These are phyloP conservation scores for Sphinx pinastri DNA, from an alignment of 2,888 invertebrate genomes.

Conservation along the genomic window DNA sequence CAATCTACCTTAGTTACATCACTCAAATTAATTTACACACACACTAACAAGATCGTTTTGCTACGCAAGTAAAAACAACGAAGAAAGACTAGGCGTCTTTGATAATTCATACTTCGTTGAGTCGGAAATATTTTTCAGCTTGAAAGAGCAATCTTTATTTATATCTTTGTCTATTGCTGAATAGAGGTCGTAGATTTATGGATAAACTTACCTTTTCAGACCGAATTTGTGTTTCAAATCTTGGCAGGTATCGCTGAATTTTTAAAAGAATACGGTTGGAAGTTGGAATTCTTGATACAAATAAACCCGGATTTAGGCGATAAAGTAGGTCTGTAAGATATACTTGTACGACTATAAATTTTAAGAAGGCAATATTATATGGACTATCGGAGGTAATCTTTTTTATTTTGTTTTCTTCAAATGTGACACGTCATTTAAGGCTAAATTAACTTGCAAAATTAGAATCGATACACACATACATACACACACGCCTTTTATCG, in stretches of 20 bases:
- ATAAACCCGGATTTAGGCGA: neutral
- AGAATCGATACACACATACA: too few relatives aligned
- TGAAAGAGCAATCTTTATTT: conserved; percentile 7
- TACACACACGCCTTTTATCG: too few relatives aligned
- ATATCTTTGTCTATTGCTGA: neutral
- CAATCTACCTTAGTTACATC: too few relatives aligned
- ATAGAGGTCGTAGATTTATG: neutral
- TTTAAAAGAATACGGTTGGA: neutral
- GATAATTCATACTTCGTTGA: conserved; percentile 17
- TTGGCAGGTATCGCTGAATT: neutral
- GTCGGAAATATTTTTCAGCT: conserved; percentile 9
- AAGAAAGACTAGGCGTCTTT: conserved; percentile 5
- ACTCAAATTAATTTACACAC: neutral
- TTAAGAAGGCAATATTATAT: too few relatives aligned
- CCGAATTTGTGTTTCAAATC: neutral
- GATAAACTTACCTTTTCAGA: neutral
- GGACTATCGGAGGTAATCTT: too few relatives aligned
- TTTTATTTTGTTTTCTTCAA: too few relatives aligned
- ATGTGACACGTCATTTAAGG: too few relatives aligned
- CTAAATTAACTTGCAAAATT: too few relatives aligned
- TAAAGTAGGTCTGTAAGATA: neutral
- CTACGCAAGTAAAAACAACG: neutral
- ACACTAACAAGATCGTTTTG: neutral
- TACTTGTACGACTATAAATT: neutral
- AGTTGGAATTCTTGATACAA: neutral